Base-by-base conservation (phyloP, 1,140 invertebrate genomes). In the Psilanteris sp. region DNA sequence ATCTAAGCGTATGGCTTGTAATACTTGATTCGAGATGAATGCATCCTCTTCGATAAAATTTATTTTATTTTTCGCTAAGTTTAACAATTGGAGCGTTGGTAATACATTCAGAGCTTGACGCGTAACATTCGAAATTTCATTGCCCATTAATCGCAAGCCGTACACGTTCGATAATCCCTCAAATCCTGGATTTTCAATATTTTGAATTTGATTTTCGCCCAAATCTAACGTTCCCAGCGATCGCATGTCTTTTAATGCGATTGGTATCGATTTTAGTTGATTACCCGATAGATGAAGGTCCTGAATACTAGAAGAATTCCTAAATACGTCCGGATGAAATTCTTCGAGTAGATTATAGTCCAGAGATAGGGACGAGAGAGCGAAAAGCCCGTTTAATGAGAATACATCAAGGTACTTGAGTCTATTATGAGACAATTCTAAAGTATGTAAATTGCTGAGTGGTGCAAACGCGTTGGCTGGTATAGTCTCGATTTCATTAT, bases 221-320 rank as follows among this genome's bases (percentile, higher is more conserved):
- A 96, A 87, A 86, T 96, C 94, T 11, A 96, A 87, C 1, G 93
- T 95, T 81, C 92, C 92, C 54, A 96, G 87, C 80, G 93, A 91
- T 64, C 92, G 90, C 89, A 96, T 91, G 78, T 93, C 92, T 79
- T 91, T 91, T 54, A 96, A 88, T 6, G 94, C 94, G 31, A 91
- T 88, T 1, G 96, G 96, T 36, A 97, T 90, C 55, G 89, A 86
- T 29, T 90, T 89, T 68, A 97, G 88, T 80, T 91, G 90, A 87
- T 97, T 98, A 11, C 93, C 92, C 80, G 94, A 94, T 43, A 97
- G 88, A 84, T 96, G 94, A 54, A 98, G 87, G 74, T 96, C 95
- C 81, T 93, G 92, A 27, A 94, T 87, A 86, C 92, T 91, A 16
- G 93, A 95, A 81, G 93, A 93, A 86, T 95, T 97, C 88, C 90